Evolutionary conservation across 1,140 invertebrate genomes (phyloP).

Genomic region (Cyrtorhinus lividipennis): DNA sequence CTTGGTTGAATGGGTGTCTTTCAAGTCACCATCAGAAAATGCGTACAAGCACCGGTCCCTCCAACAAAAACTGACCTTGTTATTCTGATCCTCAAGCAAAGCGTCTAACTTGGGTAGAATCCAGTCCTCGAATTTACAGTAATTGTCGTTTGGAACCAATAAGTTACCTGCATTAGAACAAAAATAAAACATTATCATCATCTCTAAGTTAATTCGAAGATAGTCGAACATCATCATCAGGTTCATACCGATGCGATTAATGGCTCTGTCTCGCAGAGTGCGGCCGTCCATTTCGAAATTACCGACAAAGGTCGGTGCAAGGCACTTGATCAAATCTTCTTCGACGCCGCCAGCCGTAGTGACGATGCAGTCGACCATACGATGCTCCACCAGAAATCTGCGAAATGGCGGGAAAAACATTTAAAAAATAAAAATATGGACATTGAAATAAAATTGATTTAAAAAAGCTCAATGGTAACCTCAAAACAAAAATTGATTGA

Average conservation of each 20-base stretch:
- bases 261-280: slow-evolving; percentile 64
- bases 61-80: slow-evolving; percentile 35
- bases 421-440: no score
- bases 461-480: no score
- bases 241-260: slow-evolving; percentile 70
- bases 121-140: slow-evolving; percentile 98
- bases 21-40: slow-evolving; percentile 8
- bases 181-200: no score
- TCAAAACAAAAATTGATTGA: no score
- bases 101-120: slow-evolving; percentile 84
- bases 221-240: no score
- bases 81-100: slow-evolving; percentile 79
- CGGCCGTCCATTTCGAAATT: slow-evolving; percentile 74
- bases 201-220: no score
- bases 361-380: slow-evolving; percentile 88
- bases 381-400: slow-evolving; percentile 75
- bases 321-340: slow-evolving; percentile 98
- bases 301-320: slow-evolving; percentile 86
- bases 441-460: no score
- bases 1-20: no score
- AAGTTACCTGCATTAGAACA: slow-evolving; percentile 65
- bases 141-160: slow-evolving; percentile 96
- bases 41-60: no score
- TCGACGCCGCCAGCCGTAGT: slow-evolving; percentile 96
- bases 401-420: no score